phyloP scores from a whole-genome alignment of 2,797 vertebrate species.

The Myotis myotis region DNA sequence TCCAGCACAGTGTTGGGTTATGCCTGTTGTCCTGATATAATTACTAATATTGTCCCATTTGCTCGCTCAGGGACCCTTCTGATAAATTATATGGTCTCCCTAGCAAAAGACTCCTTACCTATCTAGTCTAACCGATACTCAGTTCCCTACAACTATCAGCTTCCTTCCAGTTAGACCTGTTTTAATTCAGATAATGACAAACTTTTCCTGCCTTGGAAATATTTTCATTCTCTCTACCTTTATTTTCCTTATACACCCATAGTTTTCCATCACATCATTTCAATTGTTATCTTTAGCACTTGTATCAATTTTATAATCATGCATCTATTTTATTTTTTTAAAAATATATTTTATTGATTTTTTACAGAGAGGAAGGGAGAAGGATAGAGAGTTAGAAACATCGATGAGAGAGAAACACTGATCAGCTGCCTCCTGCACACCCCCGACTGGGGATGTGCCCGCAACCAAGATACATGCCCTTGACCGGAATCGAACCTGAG shows the following conservation, averaged over 20 bases:
- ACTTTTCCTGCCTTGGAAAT: neutral
- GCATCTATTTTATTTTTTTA: neutral
- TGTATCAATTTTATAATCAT: neutral
- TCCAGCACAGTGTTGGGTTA: neutral
- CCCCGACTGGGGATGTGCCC: too few species aligned
- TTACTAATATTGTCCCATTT: neutral
- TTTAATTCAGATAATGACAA: neutral
- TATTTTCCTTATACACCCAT: neutral
- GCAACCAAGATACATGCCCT: too few species aligned
- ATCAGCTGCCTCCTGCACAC: too few species aligned
- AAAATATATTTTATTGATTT: too few species aligned
- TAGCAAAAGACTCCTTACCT: neutral
- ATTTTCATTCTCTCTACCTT: neutral
- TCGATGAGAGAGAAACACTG: too few species aligned
- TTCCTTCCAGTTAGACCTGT: neutral
- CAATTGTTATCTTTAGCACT: neutral
- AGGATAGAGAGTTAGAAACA: too few species aligned
- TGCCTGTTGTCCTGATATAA: neutral
- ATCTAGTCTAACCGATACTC: neutral
- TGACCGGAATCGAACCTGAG: too few species aligned
- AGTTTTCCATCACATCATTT: neutral
- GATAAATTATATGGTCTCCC: neutral
- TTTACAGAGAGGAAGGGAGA: too few species aligned
- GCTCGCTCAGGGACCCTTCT: neutral
- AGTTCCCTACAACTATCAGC: neutral